Evolutionary conservation across 2,113 vertebrate genomes (phyloP), one percentile per base, ranked within the genome.

Genomic region (Prunella himalayana): DNA sequence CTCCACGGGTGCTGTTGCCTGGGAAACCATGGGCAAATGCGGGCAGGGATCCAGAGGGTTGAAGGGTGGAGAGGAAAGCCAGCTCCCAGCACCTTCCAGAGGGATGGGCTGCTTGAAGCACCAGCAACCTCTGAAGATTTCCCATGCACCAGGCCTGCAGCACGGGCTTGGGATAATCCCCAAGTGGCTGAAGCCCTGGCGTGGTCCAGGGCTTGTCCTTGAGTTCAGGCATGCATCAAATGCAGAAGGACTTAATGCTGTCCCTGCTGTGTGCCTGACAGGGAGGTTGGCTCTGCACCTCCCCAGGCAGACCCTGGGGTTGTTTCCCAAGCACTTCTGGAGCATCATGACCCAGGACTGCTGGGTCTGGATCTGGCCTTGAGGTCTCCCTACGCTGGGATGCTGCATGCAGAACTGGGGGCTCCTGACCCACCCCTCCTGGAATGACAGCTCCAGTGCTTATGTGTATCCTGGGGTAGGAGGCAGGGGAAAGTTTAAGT

Each of bases 1-100:
- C 57, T 85, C 79, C 90, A 80, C 9, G 33, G 63, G 91, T 78
- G 94, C 79, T 86, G 95, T 95, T 93, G 41, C 82, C 88, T 18
- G 22, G 90, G 90, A 82, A 92, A 94, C 90, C 31, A 47, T 0
- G 10, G 82, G 65, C 65, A 93, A 95, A 92, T 3, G 15, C 4
- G 1, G 96, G 95, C 94, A 90, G 33, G 45, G 35, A 88, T 93
- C 94, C 93, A 95, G 91, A 72, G 53, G 53, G 86, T 80, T 86
- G 81, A 94, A 91, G 63, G 90, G 93, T 95, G 60, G 54, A 30
- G 68, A 96, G 87, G 87, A 91, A 95, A 59, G 33, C 63, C 63
- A 77, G 50, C 33, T 90, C 45, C 44, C 33, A 25, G 82, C 54
- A 95, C 94, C 76, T 72, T 66, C 1, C 7, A 69, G 45, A 59